These are phyloP conservation scores for Pachyrhynchus sulphureomaculatus DNA, from an alignment of 1,140 invertebrate species.

Conservation along the genomic window DNA sequence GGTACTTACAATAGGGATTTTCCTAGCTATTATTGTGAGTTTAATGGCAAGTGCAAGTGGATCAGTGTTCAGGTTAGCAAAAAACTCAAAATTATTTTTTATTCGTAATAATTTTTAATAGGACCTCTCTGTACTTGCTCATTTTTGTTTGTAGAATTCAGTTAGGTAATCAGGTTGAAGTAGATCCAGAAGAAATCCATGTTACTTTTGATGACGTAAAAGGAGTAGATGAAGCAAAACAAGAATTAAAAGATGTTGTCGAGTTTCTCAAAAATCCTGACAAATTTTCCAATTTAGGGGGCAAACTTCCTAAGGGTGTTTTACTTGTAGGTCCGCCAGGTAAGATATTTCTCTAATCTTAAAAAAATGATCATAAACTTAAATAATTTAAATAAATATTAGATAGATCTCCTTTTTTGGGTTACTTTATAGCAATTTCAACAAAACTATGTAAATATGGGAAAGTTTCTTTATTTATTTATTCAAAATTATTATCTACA, in stretches of 20 bases:
- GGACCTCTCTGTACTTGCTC: no score
- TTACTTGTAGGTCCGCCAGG: slow-evolving; percentile 92
- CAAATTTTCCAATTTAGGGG: slow-evolving; percentile 91
- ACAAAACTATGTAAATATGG: no score
- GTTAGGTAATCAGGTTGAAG: slow-evolving; percentile 82
- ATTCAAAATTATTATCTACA: no score
- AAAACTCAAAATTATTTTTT: no score
- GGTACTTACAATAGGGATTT: slow-evolving; percentile 71
- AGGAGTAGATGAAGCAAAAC: slow-evolving; percentile 95
- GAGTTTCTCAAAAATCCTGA: slow-evolving; percentile 95
- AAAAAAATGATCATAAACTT: no score
- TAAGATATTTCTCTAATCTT: no score
- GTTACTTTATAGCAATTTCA: no score
- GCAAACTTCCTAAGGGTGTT: slow-evolving; percentile 95
- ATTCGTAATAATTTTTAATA: no score
- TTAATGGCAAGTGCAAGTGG: slow-evolving; percentile 71
- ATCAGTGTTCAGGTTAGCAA: slow-evolving; percentile 63
- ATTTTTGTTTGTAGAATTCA: slow-evolving; percentile 62
- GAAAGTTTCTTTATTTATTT: no score
- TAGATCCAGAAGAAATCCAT: slow-evolving; percentile 93
- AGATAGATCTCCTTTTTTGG: no score
- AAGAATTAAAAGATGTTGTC: slow-evolving; percentile 95
- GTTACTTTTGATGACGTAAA: slow-evolving; percentile 97
- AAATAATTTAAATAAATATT: no score
- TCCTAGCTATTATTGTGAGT: slow-evolving; percentile 73